Percentiles rank a stretch among this genome's conserved stretches.
These are phyloP conservation scores for Ophioninae sp. DNA, from an alignment of 2,888 invertebrate genomes.

Conservation along the genomic window DNA sequence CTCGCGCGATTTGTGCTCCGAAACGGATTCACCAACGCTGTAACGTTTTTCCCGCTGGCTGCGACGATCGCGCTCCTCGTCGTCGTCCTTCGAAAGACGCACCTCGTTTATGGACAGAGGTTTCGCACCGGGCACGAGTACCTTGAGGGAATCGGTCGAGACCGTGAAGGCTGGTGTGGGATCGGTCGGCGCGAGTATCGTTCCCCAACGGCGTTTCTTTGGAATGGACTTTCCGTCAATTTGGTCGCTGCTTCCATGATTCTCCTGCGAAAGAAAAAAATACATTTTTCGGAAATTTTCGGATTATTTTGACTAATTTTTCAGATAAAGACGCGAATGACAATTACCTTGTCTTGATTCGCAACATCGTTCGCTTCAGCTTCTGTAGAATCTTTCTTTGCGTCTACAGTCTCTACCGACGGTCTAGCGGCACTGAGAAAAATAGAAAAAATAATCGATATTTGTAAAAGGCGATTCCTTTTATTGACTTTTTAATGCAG, in stretches of 20 bases:
- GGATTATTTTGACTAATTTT: neutral
- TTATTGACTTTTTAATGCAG: neutral
- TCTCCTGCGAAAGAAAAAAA: slow-evolving; percentile 70
- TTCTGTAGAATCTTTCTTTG: slow-evolving; percentile 69
- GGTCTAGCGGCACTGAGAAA: slow-evolving; percentile 72
- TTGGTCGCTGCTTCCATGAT: slow-evolving; percentile 71
- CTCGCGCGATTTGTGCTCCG: slow-evolving; percentile 71
- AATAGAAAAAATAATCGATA: slow-evolving; percentile 5
- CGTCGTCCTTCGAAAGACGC: slow-evolving; percentile 79
- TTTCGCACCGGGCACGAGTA: slow-evolving; percentile 81
- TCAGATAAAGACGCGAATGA: neutral
- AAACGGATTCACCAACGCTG: slow-evolving; percentile 67
- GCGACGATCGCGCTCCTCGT: slow-evolving; percentile 76
- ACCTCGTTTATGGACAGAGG: slow-evolving; percentile 81
- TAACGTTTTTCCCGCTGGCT: slow-evolving; percentile 73
- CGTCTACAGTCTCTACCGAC: slow-evolving; percentile 68
- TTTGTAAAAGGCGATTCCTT: too few relatives aligned
- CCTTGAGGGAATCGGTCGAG: slow-evolving; percentile 88
- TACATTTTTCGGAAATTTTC: neutral
- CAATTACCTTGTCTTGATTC: slow-evolving; percentile 73
- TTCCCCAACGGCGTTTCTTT: slow-evolving; percentile 81
- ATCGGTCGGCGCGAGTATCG: slow-evolving; percentile 76
- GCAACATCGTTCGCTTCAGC: slow-evolving; percentile 65
- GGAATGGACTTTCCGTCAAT: slow-evolving; percentile 74
- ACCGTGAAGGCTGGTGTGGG: slow-evolving; percentile 86